Conservation (phyloP, 2,797 vertebrate genomes). For the Naso thynnoides region DNA sequence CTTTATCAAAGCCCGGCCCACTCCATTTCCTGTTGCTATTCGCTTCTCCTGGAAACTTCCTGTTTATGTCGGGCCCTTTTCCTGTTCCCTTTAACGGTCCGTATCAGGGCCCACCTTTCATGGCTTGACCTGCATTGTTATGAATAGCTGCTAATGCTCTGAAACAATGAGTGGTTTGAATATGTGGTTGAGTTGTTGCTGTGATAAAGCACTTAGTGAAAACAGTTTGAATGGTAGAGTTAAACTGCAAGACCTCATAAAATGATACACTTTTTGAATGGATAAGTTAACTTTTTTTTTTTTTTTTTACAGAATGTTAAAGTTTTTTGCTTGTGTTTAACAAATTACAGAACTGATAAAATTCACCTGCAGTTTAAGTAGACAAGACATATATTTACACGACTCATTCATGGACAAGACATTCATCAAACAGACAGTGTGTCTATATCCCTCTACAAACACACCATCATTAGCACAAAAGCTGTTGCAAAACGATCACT, state of each 20-base stretch:
- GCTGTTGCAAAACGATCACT: background rate
- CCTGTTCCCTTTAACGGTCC: conserved; percentile 77
- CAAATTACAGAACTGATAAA: background rate
- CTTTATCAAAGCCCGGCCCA: conserved; percentile 77
- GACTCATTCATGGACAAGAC: background rate
- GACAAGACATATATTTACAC: too few species aligned
- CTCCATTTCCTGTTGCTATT: conserved; percentile 86
- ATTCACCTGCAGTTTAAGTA: background rate
- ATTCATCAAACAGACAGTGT: background rate
- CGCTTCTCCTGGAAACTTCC: conserved; percentile 84
- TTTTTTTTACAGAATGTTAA: background rate
- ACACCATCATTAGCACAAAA: background rate
- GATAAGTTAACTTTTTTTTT: background rate
- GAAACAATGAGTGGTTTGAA: conserved; percentile 66
- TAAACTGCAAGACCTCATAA: background rate
- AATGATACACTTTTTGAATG: background rate
- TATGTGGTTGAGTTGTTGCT: conserved; percentile 27
- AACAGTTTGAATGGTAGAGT: background rate
- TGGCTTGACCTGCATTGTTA: conserved; percentile 69
- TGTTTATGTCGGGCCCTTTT: conserved; percentile 86
- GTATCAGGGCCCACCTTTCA: conserved; percentile 67
- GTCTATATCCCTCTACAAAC: background rate
- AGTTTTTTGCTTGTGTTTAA: background rate
- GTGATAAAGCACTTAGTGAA: conserved; percentile 31
- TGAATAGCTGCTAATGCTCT: conserved; percentile 56